Conservation (phyloP, 2,797 vertebrate species). For the Glossophaga mutica region DNA sequence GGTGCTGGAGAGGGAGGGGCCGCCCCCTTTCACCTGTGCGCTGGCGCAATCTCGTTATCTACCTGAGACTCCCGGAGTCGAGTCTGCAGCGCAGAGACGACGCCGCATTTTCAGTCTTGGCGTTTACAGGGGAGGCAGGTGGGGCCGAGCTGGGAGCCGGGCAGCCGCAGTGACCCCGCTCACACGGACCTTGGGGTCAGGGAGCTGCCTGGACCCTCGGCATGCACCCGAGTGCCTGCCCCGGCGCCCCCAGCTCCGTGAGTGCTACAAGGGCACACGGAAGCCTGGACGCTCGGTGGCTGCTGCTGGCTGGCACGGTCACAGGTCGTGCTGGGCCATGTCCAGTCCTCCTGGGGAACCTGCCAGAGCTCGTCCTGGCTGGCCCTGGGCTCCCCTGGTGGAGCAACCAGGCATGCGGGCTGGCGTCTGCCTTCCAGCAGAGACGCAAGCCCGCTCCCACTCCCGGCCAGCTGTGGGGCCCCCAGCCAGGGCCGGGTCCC, state of each 20-base stretch:
- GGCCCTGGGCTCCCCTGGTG: accelerated
- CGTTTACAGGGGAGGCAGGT: neutral
- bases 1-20: accelerated
- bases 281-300: neutral
- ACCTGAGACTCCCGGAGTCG: accelerated
- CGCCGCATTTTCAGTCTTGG: neutral
- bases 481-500: neutral
- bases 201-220: neutral
- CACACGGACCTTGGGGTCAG: neutral
- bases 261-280: neutral
- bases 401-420: neutral
- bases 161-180: neutral
- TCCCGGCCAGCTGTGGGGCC: neutral
- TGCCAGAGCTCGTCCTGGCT: neutral
- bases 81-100: neutral
- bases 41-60: neutral
- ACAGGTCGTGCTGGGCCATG: neutral
- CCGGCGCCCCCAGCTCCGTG: too few species aligned
- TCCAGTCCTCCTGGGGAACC: neutral
- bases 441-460: neutral
- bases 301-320: neutral
- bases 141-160: neutral
- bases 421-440: neutral
- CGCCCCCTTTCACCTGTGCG: accelerated
- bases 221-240: neutral